Conservation (phyloP, 1,140 invertebrate genomes). For the Trichonephila inaurata region DNA sequence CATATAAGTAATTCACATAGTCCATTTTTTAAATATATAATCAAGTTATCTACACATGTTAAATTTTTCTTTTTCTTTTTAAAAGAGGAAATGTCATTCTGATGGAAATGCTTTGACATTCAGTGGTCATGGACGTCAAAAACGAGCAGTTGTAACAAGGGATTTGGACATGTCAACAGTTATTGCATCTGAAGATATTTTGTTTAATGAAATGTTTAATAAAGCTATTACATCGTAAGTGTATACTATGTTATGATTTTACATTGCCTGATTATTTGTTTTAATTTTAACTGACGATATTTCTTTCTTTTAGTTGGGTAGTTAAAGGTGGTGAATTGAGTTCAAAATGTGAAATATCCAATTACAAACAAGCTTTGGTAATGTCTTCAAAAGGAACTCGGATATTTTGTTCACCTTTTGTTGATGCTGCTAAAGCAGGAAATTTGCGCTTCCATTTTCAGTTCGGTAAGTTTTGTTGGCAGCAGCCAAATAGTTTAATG, state of each 20-base stretch:
- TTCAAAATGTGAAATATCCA: slow-evolving; percentile 78
- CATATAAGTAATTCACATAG: too few relatives aligned
- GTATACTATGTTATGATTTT: background rate
- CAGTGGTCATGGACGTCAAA: slow-evolving; percentile 78
- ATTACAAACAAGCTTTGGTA: slow-evolving; percentile 79
- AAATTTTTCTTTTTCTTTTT: slow-evolving; percentile 36
- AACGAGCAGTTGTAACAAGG: slow-evolving; percentile 79
- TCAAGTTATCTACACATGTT: background rate
- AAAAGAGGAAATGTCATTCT: slow-evolving; percentile 80
- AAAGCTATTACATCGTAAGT: slow-evolving; percentile 77
- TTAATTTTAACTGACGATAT: background rate
- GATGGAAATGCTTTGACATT: slow-evolving; percentile 81
- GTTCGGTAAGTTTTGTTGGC: slow-evolving; percentile 50
- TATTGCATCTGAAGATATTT: slow-evolving; percentile 76
- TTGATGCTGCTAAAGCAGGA: slow-evolving; percentile 79
- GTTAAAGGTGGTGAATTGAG: slow-evolving; percentile 79
- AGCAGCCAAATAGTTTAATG: too few relatives aligned
- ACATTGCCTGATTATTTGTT: background rate
- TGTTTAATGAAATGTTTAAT: slow-evolving; percentile 80
- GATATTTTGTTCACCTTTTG: slow-evolving; percentile 79
- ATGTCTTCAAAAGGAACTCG: slow-evolving; percentile 79
- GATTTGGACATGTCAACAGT: slow-evolving; percentile 79
- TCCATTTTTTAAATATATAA: background rate
- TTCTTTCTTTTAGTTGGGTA: slow-evolving; percentile 79
- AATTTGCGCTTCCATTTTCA: slow-evolving; percentile 80